These are phyloP conservation scores for Falcunculus frontatus DNA, from an alignment of 2,113 vertebrate genomes.

Conservation along the genomic window DNA sequence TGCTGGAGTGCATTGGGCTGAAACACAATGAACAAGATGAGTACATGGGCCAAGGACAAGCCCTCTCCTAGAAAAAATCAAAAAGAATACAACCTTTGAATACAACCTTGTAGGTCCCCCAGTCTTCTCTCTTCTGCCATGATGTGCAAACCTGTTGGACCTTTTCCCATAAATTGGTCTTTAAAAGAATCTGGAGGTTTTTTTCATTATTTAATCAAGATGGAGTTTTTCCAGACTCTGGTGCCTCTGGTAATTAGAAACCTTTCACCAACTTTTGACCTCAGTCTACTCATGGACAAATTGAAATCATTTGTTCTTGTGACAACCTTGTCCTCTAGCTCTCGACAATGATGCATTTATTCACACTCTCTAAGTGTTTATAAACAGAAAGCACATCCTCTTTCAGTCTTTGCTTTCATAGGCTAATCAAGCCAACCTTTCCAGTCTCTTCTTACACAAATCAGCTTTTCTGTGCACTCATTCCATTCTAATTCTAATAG, in stretches of 20 bases:
- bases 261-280: not conserved
- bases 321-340: not conserved
- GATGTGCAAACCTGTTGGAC: not conserved
- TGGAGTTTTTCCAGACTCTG: not conserved
- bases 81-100: not conserved
- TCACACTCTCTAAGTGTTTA: not conserved
- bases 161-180: not conserved
- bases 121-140: not conserved
- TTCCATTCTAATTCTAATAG: not conserved
- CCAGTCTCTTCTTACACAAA: not conserved
- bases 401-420: not conserved
- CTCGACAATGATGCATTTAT: not conserved
- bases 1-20: not conserved
- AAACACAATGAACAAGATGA: not conserved
- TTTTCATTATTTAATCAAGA: not conserved
- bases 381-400: not conserved
- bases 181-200: not conserved
- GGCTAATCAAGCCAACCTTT: not conserved
- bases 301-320: not conserved
- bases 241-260: not conserved
- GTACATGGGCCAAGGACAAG: not conserved
- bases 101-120: too few relatives aligned
- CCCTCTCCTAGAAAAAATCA: not conserved
- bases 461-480: not conserved
- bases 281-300: not conserved